phyloP scores from a whole-genome alignment of 1,140 invertebrate species.

The Drosophila parvula region DNA sequence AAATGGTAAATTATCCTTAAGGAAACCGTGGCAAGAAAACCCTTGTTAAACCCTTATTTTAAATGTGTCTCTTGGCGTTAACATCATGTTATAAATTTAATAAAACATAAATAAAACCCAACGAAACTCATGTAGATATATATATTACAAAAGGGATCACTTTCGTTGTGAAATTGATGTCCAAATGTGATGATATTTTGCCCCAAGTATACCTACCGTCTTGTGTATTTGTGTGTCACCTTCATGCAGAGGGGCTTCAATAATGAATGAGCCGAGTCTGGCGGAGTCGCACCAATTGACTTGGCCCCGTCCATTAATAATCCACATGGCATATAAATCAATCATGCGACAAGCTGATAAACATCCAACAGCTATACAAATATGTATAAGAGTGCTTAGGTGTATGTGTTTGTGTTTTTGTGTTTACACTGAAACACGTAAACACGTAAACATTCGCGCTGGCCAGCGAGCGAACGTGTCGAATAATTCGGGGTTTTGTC shows the following conservation, averaged over 20 bases:
- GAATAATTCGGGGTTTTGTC: constrained; percentile 61
- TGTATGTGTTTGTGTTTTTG: constrained; percentile 3
- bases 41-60: too few relatives aligned
- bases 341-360: constrained; percentile 79
- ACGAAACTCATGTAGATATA: not conserved
- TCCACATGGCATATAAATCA: constrained; percentile 70
- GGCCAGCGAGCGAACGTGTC: constrained; percentile 42
- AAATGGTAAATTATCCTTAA: too few relatives aligned
- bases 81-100: not conserved
- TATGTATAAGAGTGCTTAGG: constrained; percentile 24
- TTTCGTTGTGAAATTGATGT: constrained; percentile 9
- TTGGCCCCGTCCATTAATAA: constrained; percentile 72
- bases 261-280: constrained; percentile 61
- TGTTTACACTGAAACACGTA: constrained; percentile 37
- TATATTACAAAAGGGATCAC: not conserved
- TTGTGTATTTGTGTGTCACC: constrained; percentile 11
- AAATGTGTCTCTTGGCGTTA: not conserved
- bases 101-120: not conserved
- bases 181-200: constrained; percentile 10
- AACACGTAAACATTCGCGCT: constrained; percentile 32
- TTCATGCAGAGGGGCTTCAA: constrained; percentile 43
- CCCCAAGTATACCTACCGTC: not conserved
- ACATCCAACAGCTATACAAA: constrained; percentile 58
- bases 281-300: constrained; percentile 64
- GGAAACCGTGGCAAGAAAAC: not conserved